Conservation (phyloP, 2,113 vertebrate genomes). For the Meles meles region DNA sequence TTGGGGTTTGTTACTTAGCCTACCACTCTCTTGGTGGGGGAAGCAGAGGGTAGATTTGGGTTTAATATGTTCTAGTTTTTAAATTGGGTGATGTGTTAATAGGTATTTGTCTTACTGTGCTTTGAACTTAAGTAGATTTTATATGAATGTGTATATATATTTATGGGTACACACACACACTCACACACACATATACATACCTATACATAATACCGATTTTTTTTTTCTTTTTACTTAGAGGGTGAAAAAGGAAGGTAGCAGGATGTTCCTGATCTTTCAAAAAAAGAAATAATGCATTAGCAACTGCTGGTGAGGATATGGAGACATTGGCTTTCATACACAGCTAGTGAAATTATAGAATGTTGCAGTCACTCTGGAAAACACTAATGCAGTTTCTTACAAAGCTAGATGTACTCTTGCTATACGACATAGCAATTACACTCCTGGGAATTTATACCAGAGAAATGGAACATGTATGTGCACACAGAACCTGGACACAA, state of each 20-base stretch:
- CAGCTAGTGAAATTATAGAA: not conserved
- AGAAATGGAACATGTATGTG: not conserved
- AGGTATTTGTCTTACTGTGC: not conserved
- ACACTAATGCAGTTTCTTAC: not conserved
- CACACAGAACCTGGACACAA: not conserved
- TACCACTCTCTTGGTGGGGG: not conserved
- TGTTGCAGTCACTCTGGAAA: not conserved
- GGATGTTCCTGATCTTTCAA: not conserved
- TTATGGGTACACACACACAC: not conserved
- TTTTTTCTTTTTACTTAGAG: not conserved
- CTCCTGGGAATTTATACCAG: not conserved
- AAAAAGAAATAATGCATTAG: not conserved
- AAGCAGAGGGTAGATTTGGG: not conserved
- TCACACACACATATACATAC: accelerated
- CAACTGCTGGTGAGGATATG: not conserved
- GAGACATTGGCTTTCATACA: not conserved
- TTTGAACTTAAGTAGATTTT: not conserved
- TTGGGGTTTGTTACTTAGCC: not conserved
- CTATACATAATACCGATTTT: not conserved
- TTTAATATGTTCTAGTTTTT: not conserved
- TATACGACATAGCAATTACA: not conserved
- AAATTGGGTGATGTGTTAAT: not conserved
- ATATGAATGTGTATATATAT: not conserved
- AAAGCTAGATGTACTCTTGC: not conserved
- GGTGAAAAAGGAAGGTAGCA: not conserved